Conservation (phyloP, 2,797 vertebrate genomes). For the Pseudomugil tenellus region DNA sequence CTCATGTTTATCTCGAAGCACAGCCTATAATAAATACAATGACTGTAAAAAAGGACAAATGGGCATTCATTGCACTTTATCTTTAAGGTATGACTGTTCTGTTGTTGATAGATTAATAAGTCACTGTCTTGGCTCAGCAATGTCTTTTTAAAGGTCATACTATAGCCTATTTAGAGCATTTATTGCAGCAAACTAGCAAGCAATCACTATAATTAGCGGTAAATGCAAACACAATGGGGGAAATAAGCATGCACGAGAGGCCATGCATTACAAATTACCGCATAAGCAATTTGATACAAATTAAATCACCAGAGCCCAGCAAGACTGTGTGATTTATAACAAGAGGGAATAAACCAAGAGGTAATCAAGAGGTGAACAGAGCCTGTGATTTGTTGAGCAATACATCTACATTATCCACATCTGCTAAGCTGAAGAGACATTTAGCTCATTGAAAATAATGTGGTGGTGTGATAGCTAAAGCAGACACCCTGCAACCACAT, state of each 20-base stretch:
- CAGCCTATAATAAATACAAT: background rate
- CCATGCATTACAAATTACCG: conserved; percentile 67
- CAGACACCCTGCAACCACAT: conserved; percentile 47
- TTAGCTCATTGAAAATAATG: conserved; percentile 38
- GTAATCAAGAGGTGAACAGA: conserved; percentile 66
- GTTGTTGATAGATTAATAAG: conserved; percentile 28
- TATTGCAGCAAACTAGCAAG: conserved; percentile 54
- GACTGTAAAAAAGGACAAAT: conserved; percentile 7
- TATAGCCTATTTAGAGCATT: conserved; percentile 46
- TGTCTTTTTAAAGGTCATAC: conserved; percentile 37
- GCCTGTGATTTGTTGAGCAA: conserved; percentile 50
- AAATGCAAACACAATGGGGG: conserved; percentile 70
- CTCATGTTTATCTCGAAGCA: background rate
- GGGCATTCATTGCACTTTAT: background rate
- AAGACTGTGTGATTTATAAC: conserved; percentile 63
- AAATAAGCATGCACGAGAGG: conserved; percentile 62
- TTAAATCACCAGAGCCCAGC: conserved; percentile 71
- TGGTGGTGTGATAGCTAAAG: conserved; percentile 40
- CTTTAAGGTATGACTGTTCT: conserved; percentile 7
- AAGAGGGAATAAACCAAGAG: conserved; percentile 39
- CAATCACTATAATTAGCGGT: conserved; percentile 64
- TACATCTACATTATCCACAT: conserved; percentile 41
- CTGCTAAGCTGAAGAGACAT: conserved; percentile 33
- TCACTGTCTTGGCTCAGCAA: conserved; percentile 30
- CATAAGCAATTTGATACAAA: conserved; percentile 78